These are phyloP conservation scores for Nomada goodeniana DNA, from an alignment of 2,888 invertebrate species.

Conservation along the genomic window DNA sequence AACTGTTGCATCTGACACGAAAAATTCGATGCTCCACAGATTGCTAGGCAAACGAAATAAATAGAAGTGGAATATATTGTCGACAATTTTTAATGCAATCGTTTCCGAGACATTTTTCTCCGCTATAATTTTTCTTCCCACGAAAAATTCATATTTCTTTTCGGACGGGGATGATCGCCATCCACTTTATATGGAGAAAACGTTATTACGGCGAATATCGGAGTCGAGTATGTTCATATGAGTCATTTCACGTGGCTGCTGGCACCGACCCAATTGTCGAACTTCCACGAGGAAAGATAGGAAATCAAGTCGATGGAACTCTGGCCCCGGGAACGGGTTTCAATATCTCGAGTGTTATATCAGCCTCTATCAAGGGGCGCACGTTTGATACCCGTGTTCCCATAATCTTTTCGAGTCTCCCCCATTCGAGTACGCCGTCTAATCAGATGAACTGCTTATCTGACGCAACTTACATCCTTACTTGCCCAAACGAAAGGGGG, in stretches of 20 bases:
- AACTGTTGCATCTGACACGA: no score
- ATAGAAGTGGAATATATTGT: no score
- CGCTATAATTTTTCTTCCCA: no score
- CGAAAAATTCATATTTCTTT: no score
- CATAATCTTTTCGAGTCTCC: conserved; percentile 28
- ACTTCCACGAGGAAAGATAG: background rate
- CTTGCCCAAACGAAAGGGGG: no score
- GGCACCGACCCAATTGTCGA: background rate
- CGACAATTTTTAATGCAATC: no score
- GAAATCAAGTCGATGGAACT: background rate
- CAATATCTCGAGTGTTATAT: conserved; percentile 36
- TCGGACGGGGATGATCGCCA: background rate
- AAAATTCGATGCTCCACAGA: no score
- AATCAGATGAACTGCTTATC: conserved; percentile 12
- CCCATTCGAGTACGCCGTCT: conserved; percentile 20
- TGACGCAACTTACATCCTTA: background rate
- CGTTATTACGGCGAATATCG: background rate
- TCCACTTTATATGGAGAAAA: background rate
- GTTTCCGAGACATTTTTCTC: no score
- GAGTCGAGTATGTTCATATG: no score
- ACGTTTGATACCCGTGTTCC: conserved; percentile 23
- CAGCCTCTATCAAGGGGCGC: background rate
- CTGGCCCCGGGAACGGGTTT: background rate
- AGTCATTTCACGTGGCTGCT: background rate
- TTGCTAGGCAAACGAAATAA: no score